phyloP scores from a whole-genome alignment of 1,140 invertebrate species.

The Epicauta chinensis region DNA sequence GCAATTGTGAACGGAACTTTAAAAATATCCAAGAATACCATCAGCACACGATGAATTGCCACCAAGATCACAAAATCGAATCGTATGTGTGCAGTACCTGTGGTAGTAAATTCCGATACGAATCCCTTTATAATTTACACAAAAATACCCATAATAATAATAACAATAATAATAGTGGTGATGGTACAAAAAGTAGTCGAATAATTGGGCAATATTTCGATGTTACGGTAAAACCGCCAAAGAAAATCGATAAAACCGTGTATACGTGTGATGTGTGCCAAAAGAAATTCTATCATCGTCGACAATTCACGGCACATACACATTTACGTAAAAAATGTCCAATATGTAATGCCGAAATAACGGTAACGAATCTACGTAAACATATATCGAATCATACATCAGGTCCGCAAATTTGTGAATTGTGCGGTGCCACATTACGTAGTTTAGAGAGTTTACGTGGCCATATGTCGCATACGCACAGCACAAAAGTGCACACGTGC shows the following conservation, averaged over 20 bases:
- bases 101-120: neutral
- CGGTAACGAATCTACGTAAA: neutral
- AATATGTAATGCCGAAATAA: constrained; percentile 5
- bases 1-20: constrained; percentile 1
- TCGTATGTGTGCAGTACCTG: neutral
- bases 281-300: neutral
- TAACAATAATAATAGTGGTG: neutral
- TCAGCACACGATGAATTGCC: neutral
- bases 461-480: constrained; percentile 4
- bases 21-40: constrained; percentile 5
- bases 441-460: constrained; percentile 9
- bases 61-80: neutral
- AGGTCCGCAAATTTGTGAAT: constrained; percentile 7
- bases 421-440: constrained; percentile 1
- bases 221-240: neutral
- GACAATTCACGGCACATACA: neutral
- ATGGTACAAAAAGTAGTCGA: no score
- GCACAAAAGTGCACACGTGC: neutral
- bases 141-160: neutral
- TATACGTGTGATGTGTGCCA: constrained; percentile 1
- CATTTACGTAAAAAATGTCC: constrained; percentile 9
- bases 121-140: constrained; percentile 6
- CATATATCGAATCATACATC: constrained; percentile 5
- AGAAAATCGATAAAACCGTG: neutral
- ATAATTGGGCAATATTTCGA: neutral